A percentile compares a stretch with the other conserved stretches of the same genome.
phyloP scores from a whole-genome alignment of 1,140 invertebrate genomes.

The Stenopsyche tienmushanensis region DNA sequence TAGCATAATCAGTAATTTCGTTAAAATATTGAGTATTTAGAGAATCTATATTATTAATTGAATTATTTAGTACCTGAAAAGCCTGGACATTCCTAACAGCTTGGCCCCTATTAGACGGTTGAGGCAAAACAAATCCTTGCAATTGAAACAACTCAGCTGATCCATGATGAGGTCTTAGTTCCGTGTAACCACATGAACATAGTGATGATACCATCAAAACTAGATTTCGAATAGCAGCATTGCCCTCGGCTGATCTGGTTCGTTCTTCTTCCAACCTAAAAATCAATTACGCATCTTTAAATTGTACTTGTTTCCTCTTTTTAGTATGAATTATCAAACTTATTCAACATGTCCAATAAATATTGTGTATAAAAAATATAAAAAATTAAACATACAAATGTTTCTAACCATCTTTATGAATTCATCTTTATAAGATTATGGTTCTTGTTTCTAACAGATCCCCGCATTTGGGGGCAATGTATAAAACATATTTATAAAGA shows the following conservation, averaged over 20 bases:
- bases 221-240: slow-evolving; percentile 89
- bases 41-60: slow-evolving; percentile 6
- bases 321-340: not conserved
- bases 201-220: slow-evolving; percentile 91
- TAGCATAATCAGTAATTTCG: not conserved
- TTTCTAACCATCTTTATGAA: too few species aligned
- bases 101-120: slow-evolving; percentile 83
- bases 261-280: slow-evolving; percentile 75
- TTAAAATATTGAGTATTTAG: not conserved
- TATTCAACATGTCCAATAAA: not conserved
- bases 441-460: too few species aligned
- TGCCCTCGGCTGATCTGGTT: slow-evolving; percentile 71
- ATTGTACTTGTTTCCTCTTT: not conserved
- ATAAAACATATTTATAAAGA: too few species aligned
- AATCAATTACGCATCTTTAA: too few species aligned
- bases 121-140: slow-evolving; percentile 87
- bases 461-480: too few species aligned
- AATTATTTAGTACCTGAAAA: slow-evolving; percentile 71
- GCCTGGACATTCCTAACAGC: slow-evolving; percentile 93
- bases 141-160: slow-evolving; percentile 90
- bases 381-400: too few species aligned
- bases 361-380: not conserved
- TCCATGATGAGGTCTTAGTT: slow-evolving; percentile 80
- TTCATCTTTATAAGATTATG: too few species aligned
- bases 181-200: slow-evolving; percentile 89